Evolutionary conservation across 2,888 invertebrate genomes (phyloP), one percentile per base, ranked within the genome.

Genomic region (Lepidocyrtoides sp.): DNA sequence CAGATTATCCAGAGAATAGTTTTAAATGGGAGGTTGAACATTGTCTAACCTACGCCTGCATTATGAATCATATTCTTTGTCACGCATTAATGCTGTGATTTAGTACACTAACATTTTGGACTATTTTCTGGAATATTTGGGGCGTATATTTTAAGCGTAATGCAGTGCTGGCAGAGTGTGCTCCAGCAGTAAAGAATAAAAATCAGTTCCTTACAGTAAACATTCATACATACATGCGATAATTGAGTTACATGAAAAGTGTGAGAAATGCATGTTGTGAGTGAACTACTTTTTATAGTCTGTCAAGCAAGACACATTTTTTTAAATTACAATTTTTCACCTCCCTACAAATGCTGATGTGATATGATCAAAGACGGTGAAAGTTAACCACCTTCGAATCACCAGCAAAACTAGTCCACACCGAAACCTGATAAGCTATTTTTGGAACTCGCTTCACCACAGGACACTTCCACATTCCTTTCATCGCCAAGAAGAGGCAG

Each of bases 301-400:
- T 36, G 36, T 36, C 36, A 29, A 29, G 63, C 26, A 0, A 57
- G 3, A 17, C 3, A 5, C 17, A 10, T 29, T 12, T 2, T 26
- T 26, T 63, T 63, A n/a, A n/a, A n/a, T n/a, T n/a, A n/a, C n/a
- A n/a, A n/a, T n/a, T n/a, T n/a, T n/a, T n/a, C n/a, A n/a, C n/a
- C n/a, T n/a, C n/a, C n/a, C n/a, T n/a, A n/a, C n/a, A n/a, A n/a
- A n/a, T 7, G 26, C 29, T 12, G 12, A 29, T 57, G 1, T 29
- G 69, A 17, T 69, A 36, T 36, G n/a, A 69, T 36, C 2, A 17
- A 32, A 20, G 69, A 36, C 36, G 69, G 32, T 69, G 36, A 32
- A 69, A 69, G 69, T 36, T 69, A 69, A 36, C n/a, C n/a, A n/a
- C n/a, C n/a, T n/a, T n/a, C n/a, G n/a, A 69, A 69, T 12, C n/a